A percentile compares a stretch with the other conserved stretches of the same genome.
phyloP scores from a whole-genome alignment of 2,797 vertebrate genomes.

The Parambassis ranga region DNA sequence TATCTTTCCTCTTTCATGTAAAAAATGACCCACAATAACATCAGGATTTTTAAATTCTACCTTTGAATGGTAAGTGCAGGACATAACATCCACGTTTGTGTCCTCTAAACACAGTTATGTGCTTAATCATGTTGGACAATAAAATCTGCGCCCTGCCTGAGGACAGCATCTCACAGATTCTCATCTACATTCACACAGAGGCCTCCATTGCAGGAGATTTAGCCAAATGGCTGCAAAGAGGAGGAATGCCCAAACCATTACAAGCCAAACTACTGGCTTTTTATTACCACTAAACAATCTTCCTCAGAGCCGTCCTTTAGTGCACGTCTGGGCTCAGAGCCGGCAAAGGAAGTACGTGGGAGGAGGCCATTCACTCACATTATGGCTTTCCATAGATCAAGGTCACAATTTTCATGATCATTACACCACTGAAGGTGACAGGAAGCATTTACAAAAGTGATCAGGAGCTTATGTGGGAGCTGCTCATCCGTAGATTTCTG shows the following conservation, averaged over 20 bases:
- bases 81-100: conserved; percentile 49
- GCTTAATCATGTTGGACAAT: conserved; percentile 65
- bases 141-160: conserved; percentile 59
- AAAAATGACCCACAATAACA: conserved; percentile 36
- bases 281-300: conserved; percentile 80
- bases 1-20: conserved; percentile 21
- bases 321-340: conserved; percentile 58
- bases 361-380: conserved; percentile 76
- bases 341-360: conserved; percentile 70
- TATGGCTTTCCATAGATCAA: conserved; percentile 82
- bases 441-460: conserved; percentile 81
- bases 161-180: conserved; percentile 60
- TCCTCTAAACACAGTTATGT: conserved; percentile 61
- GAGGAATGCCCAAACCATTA: conserved; percentile 70
- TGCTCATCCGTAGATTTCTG: conserved; percentile 76
- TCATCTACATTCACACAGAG: conserved; percentile 70
- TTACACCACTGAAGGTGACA: conserved; percentile 82
- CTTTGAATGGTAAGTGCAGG: conserved; percentile 40
- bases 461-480: conserved; percentile 79
- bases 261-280: conserved; percentile 73
- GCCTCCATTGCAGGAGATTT: conserved; percentile 68
- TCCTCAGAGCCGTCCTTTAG: conserved; percentile 70
- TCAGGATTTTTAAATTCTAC: conserved; percentile 33
- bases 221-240: conserved; percentile 68
- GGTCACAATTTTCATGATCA: conserved; percentile 84